These are phyloP conservation scores for Drosophila ohnishii DNA, from an alignment of 1,140 invertebrate genomes.

Conservation along the genomic window DNA sequence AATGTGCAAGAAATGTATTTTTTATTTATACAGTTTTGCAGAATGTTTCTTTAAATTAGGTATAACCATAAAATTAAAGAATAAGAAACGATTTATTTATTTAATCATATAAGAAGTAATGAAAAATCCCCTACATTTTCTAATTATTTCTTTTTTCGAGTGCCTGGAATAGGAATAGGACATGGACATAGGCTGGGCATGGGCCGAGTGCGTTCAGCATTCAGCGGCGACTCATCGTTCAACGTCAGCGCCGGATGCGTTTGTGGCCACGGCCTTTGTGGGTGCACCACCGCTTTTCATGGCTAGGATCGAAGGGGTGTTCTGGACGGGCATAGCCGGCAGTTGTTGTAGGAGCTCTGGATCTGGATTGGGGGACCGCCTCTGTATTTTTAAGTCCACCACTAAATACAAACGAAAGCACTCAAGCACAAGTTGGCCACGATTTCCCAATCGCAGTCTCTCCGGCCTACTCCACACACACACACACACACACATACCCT, in stretches of 20 bases:
- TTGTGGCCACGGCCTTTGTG: conserved; percentile 74
- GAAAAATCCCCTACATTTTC: neutral
- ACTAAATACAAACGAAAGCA: conserved; percentile 83
- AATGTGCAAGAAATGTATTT: neutral
- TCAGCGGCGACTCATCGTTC: conserved; percentile 63
- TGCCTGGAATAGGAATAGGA: conserved; percentile 11
- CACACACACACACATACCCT: neutral
- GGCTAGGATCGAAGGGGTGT: neutral
- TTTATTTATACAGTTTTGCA: no score
- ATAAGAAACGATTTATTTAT: neutral
- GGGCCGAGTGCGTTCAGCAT: conserved; percentile 17
- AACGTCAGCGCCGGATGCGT: conserved; percentile 71
- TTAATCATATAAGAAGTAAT: neutral
- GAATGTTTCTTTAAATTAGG: no score
- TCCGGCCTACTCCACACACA: conserved; percentile 36
- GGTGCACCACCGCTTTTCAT: conserved; percentile 25
- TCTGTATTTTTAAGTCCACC: conserved; percentile 83
- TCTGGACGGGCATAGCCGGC: neutral
- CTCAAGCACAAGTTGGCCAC: conserved; percentile 82
- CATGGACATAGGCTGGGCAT: conserved; percentile 17
- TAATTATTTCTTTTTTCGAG: neutral
- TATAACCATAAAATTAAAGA: no score
- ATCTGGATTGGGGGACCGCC: conserved; percentile 29
- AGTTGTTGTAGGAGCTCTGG: conserved; percentile 3
- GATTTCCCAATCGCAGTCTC: conserved; percentile 58